phyloP scores from a whole-genome alignment of 2,113 vertebrate genomes.

The Nymphicus hollandicus region DNA sequence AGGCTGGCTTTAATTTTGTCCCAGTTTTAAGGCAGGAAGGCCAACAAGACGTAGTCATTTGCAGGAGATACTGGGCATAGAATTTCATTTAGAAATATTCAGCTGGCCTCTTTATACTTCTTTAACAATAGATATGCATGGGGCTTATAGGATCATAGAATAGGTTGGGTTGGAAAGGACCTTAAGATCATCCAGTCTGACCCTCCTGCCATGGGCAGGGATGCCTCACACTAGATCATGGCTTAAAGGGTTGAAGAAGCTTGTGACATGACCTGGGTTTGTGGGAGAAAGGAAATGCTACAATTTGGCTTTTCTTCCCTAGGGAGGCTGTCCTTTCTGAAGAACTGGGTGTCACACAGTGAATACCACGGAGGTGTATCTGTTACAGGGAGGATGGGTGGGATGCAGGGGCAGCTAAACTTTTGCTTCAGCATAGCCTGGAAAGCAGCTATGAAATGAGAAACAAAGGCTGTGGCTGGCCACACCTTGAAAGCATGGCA shows the following conservation, averaged over 20 bases:
- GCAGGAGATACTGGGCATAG: neutral
- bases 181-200: neutral
- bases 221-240: neutral
- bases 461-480: neutral
- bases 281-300: neutral
- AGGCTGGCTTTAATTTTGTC: neutral
- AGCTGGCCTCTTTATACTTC: neutral
- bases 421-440: neutral
- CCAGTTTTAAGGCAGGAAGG: neutral
- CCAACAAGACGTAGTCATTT: neutral
- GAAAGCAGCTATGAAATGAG: neutral
- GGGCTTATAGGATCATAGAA: neutral
- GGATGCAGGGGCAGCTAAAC: neutral
- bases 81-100: neutral
- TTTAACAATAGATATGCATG: accelerated
- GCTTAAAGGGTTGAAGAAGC: neutral
- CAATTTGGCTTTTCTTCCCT: neutral
- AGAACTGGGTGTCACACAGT: neutral
- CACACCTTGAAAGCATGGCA: neutral
- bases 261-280: neutral
- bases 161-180: neutral
- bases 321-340: neutral
- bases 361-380: neutral
- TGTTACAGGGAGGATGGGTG: neutral
- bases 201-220: neutral